Conservation (phyloP, 53 echinoderm and acorn worm species). For the Paracentrotus lividus region DNA sequence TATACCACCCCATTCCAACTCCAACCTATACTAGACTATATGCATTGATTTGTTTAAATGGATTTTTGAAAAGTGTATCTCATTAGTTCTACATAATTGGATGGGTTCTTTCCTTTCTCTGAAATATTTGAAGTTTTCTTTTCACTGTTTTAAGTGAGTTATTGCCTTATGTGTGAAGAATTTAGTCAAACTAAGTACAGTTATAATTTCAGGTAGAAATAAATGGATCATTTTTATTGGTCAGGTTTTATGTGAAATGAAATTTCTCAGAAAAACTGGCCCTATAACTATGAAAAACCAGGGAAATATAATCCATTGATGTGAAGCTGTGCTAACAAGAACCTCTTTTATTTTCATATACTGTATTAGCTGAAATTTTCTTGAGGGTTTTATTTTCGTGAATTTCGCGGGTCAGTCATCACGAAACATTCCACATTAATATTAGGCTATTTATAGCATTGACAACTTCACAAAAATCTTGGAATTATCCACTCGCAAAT, state of each 20-base stretch:
- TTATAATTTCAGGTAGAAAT: not conserved
- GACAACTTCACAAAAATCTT: too few relatives aligned
- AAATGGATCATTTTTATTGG: not conserved
- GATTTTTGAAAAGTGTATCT: not conserved
- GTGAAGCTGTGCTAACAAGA: constrained; percentile 11
- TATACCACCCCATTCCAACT: not conserved
- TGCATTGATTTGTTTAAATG: constrained; percentile 33
- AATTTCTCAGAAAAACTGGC: not conserved
- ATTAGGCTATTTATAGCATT: too few relatives aligned
- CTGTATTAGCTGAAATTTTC: too few relatives aligned
- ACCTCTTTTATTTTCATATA: not conserved
- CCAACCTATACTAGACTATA: not conserved
- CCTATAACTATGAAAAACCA: constrained; percentile 15
- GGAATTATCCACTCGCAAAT: too few relatives aligned
- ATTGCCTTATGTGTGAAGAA: not conserved
- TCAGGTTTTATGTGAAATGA: not conserved
- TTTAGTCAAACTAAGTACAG: not conserved
- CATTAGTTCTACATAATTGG: constrained; percentile 37
- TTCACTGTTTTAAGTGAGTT: not conserved
- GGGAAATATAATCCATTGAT: not conserved
- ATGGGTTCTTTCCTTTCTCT: not conserved
- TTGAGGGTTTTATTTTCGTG: too few relatives aligned
- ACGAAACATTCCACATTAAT: too few relatives aligned
- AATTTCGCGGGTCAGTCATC: too few relatives aligned
- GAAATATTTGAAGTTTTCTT: not conserved